Evolutionary conservation across 2,113 vertebrate species (phyloP).

Genomic region (Dromaius novaehollandiae): DNA sequence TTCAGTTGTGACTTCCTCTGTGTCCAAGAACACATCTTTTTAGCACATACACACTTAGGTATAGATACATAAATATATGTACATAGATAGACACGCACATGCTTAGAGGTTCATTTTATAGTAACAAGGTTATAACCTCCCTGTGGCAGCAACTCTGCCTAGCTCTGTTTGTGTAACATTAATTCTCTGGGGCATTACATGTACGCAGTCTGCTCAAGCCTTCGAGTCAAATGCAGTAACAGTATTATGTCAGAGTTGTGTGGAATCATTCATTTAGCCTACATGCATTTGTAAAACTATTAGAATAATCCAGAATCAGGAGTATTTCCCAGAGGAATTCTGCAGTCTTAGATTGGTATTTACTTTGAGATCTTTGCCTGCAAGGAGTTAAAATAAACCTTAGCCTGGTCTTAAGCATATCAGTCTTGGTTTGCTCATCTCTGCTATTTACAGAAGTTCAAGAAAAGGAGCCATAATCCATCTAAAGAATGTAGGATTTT

Average conservation of each 20-base stretch:
- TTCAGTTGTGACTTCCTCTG: not conserved
- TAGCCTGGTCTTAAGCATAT: not conserved
- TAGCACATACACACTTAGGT: not conserved
- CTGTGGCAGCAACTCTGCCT: not conserved
- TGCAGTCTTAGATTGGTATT: not conserved
- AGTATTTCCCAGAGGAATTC: not conserved
- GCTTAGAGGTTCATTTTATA: not conserved
- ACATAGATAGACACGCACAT: not conserved
- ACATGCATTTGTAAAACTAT: not conserved
- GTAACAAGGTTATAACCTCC: not conserved
- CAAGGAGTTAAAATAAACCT: constrained; percentile 31
- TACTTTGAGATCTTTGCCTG: constrained; percentile 13
- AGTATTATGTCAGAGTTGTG: not conserved
- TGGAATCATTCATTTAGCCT: not conserved
- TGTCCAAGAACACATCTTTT: not conserved
- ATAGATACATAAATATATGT: not conserved
- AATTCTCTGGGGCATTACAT: not conserved
- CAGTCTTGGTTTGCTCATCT: not conserved
- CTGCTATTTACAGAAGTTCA: not conserved
- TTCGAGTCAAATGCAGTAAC: not conserved
- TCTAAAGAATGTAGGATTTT: not conserved
- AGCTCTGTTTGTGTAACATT: not conserved
- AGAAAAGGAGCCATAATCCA: not conserved
- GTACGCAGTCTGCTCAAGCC: not conserved
- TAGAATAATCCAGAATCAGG: constrained; percentile 3